Conservation (phyloP, 2,797 vertebrate genomes). For the Bufotes viridis region DNA sequence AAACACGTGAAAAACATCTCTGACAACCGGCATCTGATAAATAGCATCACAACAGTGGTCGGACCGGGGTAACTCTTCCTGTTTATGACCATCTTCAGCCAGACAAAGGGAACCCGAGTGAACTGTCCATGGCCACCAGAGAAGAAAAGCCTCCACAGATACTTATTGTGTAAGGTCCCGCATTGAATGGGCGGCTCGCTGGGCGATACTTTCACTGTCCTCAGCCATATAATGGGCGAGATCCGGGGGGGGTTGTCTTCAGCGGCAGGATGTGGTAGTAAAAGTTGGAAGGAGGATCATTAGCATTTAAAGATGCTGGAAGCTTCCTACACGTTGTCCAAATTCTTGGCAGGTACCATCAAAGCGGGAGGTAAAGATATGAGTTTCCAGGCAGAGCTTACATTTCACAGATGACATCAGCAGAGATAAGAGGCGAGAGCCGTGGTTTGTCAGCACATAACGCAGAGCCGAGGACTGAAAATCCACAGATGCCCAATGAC, state of each 20-base stretch:
- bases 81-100: background rate
- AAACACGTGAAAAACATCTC: too few relatives aligned
- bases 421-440: conserved; percentile 37
- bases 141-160: background rate
- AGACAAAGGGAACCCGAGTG: background rate
- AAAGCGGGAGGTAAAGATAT: background rate
- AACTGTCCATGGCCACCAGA: background rate
- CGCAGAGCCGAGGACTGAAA: conserved; percentile 5
- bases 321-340: background rate
- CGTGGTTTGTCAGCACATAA: conserved; percentile 39
- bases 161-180: background rate
- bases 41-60: too few relatives aligned
- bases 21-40: too few relatives aligned
- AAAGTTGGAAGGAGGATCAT: background rate
- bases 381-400: conserved; percentile 2
- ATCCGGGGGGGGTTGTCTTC: background rate
- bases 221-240: background rate
- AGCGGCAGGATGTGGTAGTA: background rate
- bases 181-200: conserved; percentile 1
- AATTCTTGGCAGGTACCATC: conserved; percentile 9
- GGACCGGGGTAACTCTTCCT: too few relatives aligned
- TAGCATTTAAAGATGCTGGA: conserved; percentile 5
- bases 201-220: background rate
- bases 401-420: background rate
- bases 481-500: conserved; percentile 41